Percentiles rank a stretch among this genome's conserved stretches.
These are phyloP conservation scores for Lydus trimaculatus DNA, from an alignment of 2,888 invertebrate species.

Conservation along the genomic window DNA sequence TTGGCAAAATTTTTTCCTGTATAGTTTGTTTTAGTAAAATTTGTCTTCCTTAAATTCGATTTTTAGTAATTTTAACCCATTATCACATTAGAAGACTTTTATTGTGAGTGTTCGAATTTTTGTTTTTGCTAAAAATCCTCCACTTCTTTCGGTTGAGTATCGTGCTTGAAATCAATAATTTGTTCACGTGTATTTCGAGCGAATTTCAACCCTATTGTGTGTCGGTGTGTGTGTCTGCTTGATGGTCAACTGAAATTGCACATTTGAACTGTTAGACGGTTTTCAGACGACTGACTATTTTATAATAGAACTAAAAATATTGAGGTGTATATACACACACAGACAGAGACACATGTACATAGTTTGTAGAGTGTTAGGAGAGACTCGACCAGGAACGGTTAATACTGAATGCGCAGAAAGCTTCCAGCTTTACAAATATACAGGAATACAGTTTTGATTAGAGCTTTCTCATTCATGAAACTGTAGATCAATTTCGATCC, in stretches of 20 bases:
- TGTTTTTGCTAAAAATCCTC: neutral
- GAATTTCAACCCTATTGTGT: constrained; percentile 39
- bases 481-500: neutral
- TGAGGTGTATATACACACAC: constrained; percentile 29
- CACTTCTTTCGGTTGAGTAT: constrained; percentile 15
- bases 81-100: neutral
- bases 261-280: constrained; percentile 29
- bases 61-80: constrained; percentile 9
- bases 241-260: constrained; percentile 15
- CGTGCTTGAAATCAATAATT: constrained; percentile 33
- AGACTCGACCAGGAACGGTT: constrained; percentile 15
- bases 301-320: constrained; percentile 31
- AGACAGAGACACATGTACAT: neutral
- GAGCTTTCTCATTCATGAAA: constrained; percentile 14
- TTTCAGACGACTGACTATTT: constrained; percentile 36
- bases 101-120: neutral
- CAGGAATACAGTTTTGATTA: constrained; percentile 21
- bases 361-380: constrained; percentile 15
- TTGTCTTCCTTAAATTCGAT: constrained; percentile 3
- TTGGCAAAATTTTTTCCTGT: too few relatives aligned
- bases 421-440: neutral
- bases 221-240: too few relatives aligned
- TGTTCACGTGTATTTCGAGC: constrained; percentile 37
- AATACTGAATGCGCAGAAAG: neutral
- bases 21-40: too few relatives aligned